Conservation (phyloP, 2,113 vertebrate species). For the Archilochus colubris region DNA sequence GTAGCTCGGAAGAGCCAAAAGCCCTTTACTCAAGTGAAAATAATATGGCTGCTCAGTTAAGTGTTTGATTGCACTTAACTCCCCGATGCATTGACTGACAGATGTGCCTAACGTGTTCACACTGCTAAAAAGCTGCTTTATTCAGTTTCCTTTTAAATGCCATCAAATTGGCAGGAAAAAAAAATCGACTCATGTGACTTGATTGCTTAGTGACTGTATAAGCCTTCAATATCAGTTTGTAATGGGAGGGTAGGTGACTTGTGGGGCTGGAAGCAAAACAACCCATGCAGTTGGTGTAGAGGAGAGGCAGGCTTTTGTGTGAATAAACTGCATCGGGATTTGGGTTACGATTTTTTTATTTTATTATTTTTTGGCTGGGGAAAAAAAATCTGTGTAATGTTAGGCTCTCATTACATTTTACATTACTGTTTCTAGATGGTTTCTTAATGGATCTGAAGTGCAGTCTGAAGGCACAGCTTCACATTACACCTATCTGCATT, state of each 20-base stretch:
- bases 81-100: slow-evolving; percentile 39
- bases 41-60: slow-evolving; percentile 54
- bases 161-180: not conserved
- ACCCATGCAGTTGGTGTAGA: not conserved
- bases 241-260: not conserved
- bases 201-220: not conserved
- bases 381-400: not conserved
- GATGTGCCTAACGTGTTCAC: not conserved
- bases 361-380: not conserved
- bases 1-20: not conserved
- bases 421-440: not conserved
- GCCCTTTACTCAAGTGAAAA: slow-evolving; percentile 44
- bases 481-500: accelerated
- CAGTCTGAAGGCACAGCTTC: not conserved
- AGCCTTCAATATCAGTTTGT: not conserved
- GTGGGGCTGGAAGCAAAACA: not conserved
- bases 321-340: accelerated
- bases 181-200: not conserved
- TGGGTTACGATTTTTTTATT: not conserved
- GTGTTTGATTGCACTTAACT: slow-evolving; percentile 21
- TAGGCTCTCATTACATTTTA: not conserved
- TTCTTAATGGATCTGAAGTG: not conserved
- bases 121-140: not conserved
- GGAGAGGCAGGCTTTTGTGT: not conserved
- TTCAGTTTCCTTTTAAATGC: slow-evolving; percentile 26